Conservation (phyloP, 2,888 invertebrate genomes). For the Rosalia funebris region DNA sequence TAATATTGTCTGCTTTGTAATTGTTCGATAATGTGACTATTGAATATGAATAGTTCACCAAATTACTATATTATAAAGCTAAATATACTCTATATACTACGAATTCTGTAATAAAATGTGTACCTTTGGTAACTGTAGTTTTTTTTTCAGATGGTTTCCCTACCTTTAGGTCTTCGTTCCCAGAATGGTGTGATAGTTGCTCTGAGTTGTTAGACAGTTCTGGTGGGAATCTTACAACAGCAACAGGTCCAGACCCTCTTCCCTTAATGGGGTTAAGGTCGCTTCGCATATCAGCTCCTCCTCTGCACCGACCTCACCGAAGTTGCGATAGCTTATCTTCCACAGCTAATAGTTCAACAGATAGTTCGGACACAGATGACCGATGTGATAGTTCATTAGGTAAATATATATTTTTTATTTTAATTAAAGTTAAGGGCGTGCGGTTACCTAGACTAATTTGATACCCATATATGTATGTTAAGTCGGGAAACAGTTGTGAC, state of each 20-base stretch:
- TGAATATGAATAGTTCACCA: no score
- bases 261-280: conserved; percentile 61
- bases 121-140: no score
- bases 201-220: conserved; percentile 65
- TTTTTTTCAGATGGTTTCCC: conserved; percentile 82
- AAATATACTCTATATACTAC: no score
- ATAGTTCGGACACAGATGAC: conserved; percentile 64
- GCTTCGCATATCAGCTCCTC: conserved; percentile 59
- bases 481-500: no score
- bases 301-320: conserved; percentile 55
- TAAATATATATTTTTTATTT: no score
- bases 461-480: no score
- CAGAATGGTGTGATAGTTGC: conserved; percentile 90
- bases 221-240: conserved; percentile 48
- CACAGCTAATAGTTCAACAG: conserved; percentile 63
- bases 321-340: conserved; percentile 61
- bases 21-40: no score
- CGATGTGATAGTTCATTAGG: conserved; percentile 66
- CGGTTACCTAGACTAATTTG: no score
- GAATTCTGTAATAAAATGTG: no score
- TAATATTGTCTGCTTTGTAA: no score
- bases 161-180: conserved; percentile 84
- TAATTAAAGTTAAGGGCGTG: no score
- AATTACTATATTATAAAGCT: no score
- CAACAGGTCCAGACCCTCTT: conserved; percentile 55